Evolutionary conservation across 2,797 vertebrate genomes (phyloP).

Genomic region (Glyptemys insculpta): DNA sequence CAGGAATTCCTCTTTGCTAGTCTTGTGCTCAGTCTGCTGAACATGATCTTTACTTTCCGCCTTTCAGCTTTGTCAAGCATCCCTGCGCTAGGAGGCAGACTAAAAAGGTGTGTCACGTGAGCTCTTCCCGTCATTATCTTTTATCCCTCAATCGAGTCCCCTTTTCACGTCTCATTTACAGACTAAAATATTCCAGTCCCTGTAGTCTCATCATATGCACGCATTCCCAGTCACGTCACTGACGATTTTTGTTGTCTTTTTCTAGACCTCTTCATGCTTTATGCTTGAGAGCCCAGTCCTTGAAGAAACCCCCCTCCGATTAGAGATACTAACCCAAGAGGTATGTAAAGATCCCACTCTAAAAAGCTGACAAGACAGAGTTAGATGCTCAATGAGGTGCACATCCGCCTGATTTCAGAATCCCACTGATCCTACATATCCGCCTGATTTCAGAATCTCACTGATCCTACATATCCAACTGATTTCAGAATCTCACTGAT

Average conservation of each 20-base stretch:
- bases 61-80: background rate
- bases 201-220: background rate
- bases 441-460: background rate
- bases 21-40: accelerated
- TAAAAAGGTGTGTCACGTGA: background rate
- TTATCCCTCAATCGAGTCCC: background rate
- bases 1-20: background rate
- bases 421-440: too few relatives aligned
- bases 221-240: background rate
- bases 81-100: background rate
- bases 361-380: background rate
- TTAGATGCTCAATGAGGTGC: background rate
- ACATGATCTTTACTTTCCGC: background rate
- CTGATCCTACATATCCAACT: background rate
- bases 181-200: background rate
- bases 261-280: accelerated
- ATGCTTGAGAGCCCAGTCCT: background rate
- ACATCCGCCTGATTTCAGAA: background rate
- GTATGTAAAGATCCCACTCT: background rate
- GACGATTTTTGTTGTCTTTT: background rate
- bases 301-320: background rate
- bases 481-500: background rate
- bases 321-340: background rate
- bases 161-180: background rate
- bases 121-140: background rate